These are phyloP conservation scores for Scolopax bukidnonensis DNA, from an alignment of 2,797 vertebrate species.

Conservation along the genomic window DNA sequence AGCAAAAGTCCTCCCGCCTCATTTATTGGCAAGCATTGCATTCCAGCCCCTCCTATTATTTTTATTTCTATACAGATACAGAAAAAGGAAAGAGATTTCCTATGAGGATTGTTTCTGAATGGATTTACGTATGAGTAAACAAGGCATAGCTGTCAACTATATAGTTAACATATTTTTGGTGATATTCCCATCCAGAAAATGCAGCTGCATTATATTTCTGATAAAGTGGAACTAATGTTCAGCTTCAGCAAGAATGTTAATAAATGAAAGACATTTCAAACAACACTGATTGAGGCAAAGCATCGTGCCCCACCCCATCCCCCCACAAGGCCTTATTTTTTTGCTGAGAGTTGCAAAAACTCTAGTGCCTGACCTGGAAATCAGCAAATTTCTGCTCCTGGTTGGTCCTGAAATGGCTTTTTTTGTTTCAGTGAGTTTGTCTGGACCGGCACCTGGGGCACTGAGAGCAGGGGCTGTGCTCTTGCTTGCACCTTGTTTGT, in stretches of 20 bases:
- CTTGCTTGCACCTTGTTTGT: neutral
- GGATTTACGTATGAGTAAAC: neutral
- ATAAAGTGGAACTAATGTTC: conserved; percentile 47
- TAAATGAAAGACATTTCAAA: conserved; percentile 53
- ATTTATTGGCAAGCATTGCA: neutral
- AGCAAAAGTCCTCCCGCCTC: neutral
- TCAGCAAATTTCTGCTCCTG: neutral
- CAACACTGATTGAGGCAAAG: conserved; percentile 38
- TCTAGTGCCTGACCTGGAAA: neutral
- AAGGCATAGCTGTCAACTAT: conserved; percentile 10
- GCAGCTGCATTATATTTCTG: conserved; percentile 63
- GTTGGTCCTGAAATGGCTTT: neutral
- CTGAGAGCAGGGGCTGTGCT: neutral
- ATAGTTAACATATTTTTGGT: conserved; percentile 45
- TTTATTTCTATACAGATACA: neutral
- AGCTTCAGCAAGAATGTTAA: conserved; percentile 48
- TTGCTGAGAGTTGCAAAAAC: neutral
- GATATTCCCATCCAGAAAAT: conserved; percentile 55
- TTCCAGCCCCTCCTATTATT: neutral
- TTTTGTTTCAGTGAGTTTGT: neutral
- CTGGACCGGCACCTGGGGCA: accelerated
- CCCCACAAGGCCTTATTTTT: neutral
- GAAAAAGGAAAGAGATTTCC: neutral
- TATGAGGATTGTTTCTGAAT: neutral
- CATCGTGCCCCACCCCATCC: neutral